Base-by-base conservation (phyloP, 1,140 invertebrate genomes). In the Drosophila trapezifrons region DNA sequence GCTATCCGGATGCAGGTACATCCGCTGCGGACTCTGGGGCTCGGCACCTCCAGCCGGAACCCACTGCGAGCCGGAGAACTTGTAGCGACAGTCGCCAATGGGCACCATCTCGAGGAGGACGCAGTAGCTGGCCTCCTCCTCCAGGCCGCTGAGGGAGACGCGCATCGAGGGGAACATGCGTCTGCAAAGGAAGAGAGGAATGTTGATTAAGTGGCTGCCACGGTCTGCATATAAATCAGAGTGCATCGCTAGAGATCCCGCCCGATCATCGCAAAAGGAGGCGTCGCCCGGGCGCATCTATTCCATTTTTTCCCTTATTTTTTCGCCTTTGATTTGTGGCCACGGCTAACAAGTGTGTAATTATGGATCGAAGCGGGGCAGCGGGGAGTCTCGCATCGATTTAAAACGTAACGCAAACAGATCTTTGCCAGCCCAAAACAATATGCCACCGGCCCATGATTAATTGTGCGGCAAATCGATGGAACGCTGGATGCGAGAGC, bases 1-100 rank as follows among this genome's bases (percentile, higher is more conserved):
- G 0, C 96, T 96, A 62, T 98, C 96, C 0, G 97, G 97, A 93
- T 98, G 97, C 54, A 97, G 92, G 92, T 97, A 97, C 75, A 97
- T 93, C 13, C 96, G 92, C 2, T 94, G 92, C 0, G 95, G 95
- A 73, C 95, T 95, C 87, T 97, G 96, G 0, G 96, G 96, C 75
- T 98, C 97, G 0, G 97, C 97, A 42, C 96, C 95, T 0, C 97
- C 97, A 4, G 96, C 94, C 13, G 96, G 95, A 95, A 96, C 97
- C 96, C 97, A 98, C 37, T 92, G 92, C 66, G 94, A 93, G 70
- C 95, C 94, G 65, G 93, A 94, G 92, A 94, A 97, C 74, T 95
- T 95, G 91, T 94, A 95, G 3, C 96, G 94, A 42, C 94, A 94
- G 38, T 94, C 92, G 10, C 94, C 95, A 1, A 95, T 94, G 9